A percentile compares a stretch with the other conserved stretches of the same genome.
Conservation (phyloP, 2,888 invertebrate species). For the Eudiplozoon nipponicum region DNA sequence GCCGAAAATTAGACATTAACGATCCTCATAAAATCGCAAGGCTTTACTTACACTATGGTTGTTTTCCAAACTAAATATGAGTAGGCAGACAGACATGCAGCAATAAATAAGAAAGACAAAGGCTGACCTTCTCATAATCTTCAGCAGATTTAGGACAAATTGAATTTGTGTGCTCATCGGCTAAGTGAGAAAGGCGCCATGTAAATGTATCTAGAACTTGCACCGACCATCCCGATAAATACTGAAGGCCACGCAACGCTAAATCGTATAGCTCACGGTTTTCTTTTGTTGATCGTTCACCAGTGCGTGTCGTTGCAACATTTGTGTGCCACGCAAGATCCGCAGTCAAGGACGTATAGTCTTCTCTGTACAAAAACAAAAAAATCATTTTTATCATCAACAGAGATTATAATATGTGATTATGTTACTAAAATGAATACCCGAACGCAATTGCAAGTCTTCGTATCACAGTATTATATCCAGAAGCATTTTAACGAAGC, state of each 20-base stretch:
- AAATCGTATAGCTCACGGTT: conserved; percentile 62
- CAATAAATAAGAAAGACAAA: not conserved
- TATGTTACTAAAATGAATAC: too few relatives aligned
- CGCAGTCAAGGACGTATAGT: conserved; percentile 17
- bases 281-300: conserved; percentile 50
- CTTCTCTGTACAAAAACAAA: conserved; percentile 6
- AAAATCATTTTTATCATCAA: not conserved
- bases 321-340: conserved; percentile 17
- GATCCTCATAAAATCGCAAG: not conserved
- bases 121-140: conserved; percentile 58
- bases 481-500: too few relatives aligned
- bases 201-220: conserved; percentile 33
- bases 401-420: not conserved
- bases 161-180: conserved; percentile 70
- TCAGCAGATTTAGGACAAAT: conserved; percentile 78
- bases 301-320: conserved; percentile 47
- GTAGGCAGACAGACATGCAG: not conserved
- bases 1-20: too few relatives aligned
- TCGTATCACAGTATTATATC: too few relatives aligned
- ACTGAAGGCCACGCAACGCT: conserved; percentile 57
- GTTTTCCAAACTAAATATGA: not conserved
- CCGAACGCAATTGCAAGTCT: too few relatives aligned
- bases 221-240: conserved; percentile 77
- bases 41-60: not conserved
- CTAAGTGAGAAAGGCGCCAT: conserved; percentile 86